phyloP scores from a whole-genome alignment of 2,113 vertebrate species.

The Otolemur garnettii region DNA sequence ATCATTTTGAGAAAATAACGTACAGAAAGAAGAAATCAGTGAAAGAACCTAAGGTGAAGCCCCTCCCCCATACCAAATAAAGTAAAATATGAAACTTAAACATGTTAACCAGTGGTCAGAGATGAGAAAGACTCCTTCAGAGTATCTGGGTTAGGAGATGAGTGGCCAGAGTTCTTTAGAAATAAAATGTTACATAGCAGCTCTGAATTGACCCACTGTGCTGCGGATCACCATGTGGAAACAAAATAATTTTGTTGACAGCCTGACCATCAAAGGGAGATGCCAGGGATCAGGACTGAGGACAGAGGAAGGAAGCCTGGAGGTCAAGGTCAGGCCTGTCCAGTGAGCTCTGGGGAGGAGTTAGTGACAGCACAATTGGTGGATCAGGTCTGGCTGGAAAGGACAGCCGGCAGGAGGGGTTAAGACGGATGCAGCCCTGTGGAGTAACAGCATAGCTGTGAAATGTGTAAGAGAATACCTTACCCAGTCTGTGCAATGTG shows the following conservation, averaged over 20 bases:
- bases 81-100: not conserved
- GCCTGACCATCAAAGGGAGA: not conserved
- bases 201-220: not conserved
- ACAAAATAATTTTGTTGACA: not conserved
- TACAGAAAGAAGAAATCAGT: not conserved
- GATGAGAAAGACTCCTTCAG: not conserved
- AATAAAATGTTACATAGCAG: not conserved
- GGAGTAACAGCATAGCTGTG: slow-evolving; percentile 17
- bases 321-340: not conserved
- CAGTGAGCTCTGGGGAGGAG: not conserved
- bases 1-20: not conserved
- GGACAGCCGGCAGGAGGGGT: not conserved
- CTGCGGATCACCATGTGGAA: not conserved
- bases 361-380: not conserved
- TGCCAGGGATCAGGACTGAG: fast-evolving
- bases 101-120: not conserved
- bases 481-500: not conserved
- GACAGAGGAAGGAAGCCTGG: not conserved
- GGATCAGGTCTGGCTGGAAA: slow-evolving; percentile 73
- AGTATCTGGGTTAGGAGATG: not conserved
- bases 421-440: not conserved
- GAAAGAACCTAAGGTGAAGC: slow-evolving; percentile 12
- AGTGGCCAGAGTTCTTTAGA: not conserved
- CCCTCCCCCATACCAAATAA: no score
- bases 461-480: not conserved